Conservation (phyloP, 2,888 invertebrate genomes). For the Habroteleia sp. region DNA sequence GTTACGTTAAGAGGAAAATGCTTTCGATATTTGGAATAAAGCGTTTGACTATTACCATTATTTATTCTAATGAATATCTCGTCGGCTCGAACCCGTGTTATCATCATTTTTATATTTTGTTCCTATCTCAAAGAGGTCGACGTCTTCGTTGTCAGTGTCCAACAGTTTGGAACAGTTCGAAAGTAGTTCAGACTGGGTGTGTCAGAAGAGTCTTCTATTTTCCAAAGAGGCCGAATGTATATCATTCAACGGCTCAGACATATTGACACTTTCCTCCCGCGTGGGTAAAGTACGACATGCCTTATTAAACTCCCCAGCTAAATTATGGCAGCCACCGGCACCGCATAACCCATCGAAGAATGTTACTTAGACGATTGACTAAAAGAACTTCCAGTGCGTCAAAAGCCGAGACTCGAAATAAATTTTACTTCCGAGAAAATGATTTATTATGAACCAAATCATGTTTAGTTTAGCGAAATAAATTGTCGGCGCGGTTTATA, state of each 20-base stretch:
- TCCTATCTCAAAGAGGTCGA: conserved; percentile 25
- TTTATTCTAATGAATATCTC: conserved; percentile 32
- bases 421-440: conserved; percentile 53
- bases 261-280: conserved; percentile 76
- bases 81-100: too few species aligned
- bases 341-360: conserved; percentile 62
- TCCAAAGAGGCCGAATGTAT: conserved; percentile 75
- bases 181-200: conserved; percentile 58
- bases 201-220: conserved; percentile 70
- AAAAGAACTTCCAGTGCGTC: conserved; percentile 61
- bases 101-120: too few species aligned
- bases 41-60: conserved; percentile 5
- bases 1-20: conserved; percentile 15
- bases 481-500: conserved; percentile 16
- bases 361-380: conserved; percentile 63
- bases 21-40: conserved; percentile 12
- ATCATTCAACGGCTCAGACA: conserved; percentile 77
- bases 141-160: conserved; percentile 40
- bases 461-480: conserved; percentile 38
- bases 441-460: conserved; percentile 53
- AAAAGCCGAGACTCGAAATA: conserved; percentile 54
- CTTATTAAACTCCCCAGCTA: conserved; percentile 78
- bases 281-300: conserved; percentile 74
- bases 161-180: conserved; percentile 46
- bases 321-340: conserved; percentile 75